These are phyloP conservation scores for Incurvaria masculella DNA, from an alignment of 2,888 invertebrate genomes.

Conservation along the genomic window DNA sequence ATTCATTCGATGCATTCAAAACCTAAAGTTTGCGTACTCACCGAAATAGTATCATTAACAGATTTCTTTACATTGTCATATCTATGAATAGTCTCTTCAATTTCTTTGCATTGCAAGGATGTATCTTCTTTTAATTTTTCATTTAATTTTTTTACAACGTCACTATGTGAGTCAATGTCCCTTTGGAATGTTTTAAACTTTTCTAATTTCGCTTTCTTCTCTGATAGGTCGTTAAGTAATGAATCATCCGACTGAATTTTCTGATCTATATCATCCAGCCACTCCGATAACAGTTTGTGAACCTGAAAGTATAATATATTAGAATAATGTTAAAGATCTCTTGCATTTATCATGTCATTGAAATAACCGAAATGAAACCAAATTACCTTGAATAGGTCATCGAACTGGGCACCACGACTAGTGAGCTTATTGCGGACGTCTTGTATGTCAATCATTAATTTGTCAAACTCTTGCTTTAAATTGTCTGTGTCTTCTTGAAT, in stretches of 20 bases:
- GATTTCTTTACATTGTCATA: constrained; percentile 67
- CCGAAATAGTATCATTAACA: constrained; percentile 62
- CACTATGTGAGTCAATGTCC: constrained; percentile 77
- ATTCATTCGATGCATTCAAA: too few relatives aligned
- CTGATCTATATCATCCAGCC: constrained; percentile 85
- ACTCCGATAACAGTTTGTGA: constrained; percentile 76
- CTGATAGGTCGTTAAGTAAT: constrained; percentile 80
- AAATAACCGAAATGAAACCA: neutral
- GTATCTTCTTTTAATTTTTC: constrained; percentile 68
- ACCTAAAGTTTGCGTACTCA: too few relatives aligned
- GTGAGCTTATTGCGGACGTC: constrained; percentile 74
- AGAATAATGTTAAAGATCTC: neutral
- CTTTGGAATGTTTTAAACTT: constrained; percentile 81
- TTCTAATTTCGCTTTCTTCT: constrained; percentile 86
- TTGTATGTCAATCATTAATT: constrained; percentile 76
- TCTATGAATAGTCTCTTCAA: constrained; percentile 65
- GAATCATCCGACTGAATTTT: constrained; percentile 74
- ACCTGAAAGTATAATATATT: constrained; percentile 27
- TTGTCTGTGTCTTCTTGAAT: constrained; percentile 91
- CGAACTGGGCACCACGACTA: constrained; percentile 71
- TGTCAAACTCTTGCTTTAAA: constrained; percentile 87
- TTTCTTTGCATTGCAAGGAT: constrained; percentile 64
- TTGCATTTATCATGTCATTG: neutral
- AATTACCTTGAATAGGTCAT: constrained; percentile 77
- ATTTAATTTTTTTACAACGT: constrained; percentile 74